These are phyloP conservation scores for Campylorhamphus procurvoides DNA, from an alignment of 2,113 vertebrate genomes.

Conservation along the genomic window DNA sequence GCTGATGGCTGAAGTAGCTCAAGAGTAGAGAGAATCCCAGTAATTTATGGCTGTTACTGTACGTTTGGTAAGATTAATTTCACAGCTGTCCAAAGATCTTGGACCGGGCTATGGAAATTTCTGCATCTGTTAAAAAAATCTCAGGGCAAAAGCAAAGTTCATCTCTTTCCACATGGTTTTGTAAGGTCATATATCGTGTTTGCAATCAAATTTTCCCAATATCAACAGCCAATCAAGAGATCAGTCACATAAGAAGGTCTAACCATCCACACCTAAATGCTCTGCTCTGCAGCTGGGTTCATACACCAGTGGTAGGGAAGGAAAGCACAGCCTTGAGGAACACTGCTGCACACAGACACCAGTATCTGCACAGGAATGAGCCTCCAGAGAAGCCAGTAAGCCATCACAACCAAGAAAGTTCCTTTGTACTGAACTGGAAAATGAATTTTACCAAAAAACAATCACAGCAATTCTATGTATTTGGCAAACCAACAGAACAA, in stretches of 20 bases:
- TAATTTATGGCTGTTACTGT: not conserved
- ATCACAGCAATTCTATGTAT: not conserved
- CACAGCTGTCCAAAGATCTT: not conserved
- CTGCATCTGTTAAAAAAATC: not conserved
- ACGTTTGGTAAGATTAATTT: not conserved
- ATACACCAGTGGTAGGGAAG: not conserved
- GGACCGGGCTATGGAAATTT: not conserved
- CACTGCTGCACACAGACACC: not conserved
- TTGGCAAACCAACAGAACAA: not conserved
- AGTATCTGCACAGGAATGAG: not conserved
- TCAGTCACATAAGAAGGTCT: not conserved
- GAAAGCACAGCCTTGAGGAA: slow-evolving; percentile 17
- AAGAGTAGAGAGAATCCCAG: not conserved
- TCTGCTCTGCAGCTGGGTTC: slow-evolving; percentile 25
- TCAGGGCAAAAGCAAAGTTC: not conserved
- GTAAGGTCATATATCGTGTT: not conserved
- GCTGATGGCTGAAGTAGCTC: not conserved
- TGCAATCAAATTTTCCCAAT: not conserved
- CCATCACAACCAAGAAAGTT: not conserved
- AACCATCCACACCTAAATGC: not conserved
- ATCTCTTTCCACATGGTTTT: not conserved
- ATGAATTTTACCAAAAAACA: not conserved
- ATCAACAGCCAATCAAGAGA: slow-evolving; percentile 19
- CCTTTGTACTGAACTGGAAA: not conserved
- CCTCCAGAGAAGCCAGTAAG: slow-evolving; percentile 4